A percentile compares a stretch with the other conserved stretches of the same genome.
phyloP scores from a whole-genome alignment of 2,113 vertebrate genomes.

The Tetraodon nigroviridis region DNA sequence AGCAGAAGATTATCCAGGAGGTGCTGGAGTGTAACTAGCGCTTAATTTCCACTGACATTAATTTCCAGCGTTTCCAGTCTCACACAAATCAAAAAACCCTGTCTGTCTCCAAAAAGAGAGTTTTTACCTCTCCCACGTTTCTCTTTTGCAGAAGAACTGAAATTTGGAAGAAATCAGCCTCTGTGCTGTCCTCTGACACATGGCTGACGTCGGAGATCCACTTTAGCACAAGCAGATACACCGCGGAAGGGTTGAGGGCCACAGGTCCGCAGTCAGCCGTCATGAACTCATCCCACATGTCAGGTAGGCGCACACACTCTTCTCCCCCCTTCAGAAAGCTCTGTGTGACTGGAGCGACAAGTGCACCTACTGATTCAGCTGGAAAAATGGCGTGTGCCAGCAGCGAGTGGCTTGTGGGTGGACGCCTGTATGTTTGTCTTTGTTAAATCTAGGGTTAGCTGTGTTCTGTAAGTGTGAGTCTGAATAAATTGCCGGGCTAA shows the following conservation, averaged over 20 bases:
- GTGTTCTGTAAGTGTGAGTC: no score
- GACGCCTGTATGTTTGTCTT: background rate
- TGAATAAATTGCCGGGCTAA: background rate
- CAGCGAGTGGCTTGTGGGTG: background rate
- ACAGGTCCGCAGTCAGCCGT: conserved; percentile 12
- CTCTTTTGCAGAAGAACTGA: conserved; percentile 23
- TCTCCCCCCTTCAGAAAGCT: background rate
- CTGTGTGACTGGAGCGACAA: background rate
- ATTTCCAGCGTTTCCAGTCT: no score
- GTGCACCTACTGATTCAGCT: background rate
- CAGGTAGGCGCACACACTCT: conserved; percentile 31
- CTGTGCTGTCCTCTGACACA: conserved; percentile 22
- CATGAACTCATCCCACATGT: conserved; percentile 59
- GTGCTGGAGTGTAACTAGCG: background rate
- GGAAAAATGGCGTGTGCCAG: background rate
- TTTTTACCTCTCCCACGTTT: background rate
- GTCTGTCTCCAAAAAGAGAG: no score
- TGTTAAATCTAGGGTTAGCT: background rate
- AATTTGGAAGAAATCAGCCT: conserved; percentile 5
- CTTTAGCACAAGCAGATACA: conserved; percentile 44
- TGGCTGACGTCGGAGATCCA: conserved; percentile 55
- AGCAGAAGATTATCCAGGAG: background rate
- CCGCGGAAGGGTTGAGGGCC: conserved; percentile 11
- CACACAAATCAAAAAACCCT: no score
- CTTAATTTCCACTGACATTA: no score